Evolutionary conservation across 2,888 invertebrate genomes (phyloP).

Genomic region (Latrodectus hesperus): DNA sequence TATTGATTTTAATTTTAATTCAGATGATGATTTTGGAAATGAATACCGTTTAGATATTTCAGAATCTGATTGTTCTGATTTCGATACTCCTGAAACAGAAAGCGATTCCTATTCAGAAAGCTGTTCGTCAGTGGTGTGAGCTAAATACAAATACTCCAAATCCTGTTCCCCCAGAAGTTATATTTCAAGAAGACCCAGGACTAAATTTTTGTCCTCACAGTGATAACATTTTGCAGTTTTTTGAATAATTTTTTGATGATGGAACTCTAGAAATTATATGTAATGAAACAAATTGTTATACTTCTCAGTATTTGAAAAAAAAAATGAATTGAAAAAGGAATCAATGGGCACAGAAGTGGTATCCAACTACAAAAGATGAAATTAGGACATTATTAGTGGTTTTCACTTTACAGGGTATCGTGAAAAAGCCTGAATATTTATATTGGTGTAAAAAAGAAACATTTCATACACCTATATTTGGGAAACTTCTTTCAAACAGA

Average conservation of each 20-base stretch:
- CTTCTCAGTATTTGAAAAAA: constrained; percentile 11
- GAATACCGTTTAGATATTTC: too few species aligned
- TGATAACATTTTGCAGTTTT: too few species aligned
- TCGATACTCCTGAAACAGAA: too few species aligned
- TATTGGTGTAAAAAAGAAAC: constrained; percentile 7
- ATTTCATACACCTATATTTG: constrained; percentile 17
- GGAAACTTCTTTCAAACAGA: constrained; percentile 11
- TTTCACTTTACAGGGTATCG: not conserved
- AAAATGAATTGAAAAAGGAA: not conserved
- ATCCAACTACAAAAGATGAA: not conserved
- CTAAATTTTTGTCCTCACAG: constrained; percentile 15
- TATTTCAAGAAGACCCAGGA: not conserved
- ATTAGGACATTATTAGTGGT: too few species aligned
- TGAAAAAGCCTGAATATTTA: not conserved
- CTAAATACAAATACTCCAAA: constrained; percentile 5
- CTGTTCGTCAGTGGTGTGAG: constrained; percentile 4
- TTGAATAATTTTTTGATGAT: too few species aligned
- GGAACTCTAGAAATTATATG: not conserved
- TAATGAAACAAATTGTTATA: constrained; percentile 12
- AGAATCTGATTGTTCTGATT: too few species aligned
- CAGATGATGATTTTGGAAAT: constrained; percentile 22
- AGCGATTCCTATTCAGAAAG: too few species aligned
- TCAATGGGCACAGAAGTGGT: not conserved
- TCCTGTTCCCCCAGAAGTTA: constrained; percentile 1
- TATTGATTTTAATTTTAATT: not conserved